Evolutionary conservation across 2,797 vertebrate genomes (phyloP).

Genomic region (Jordanella pulchra): DNA sequence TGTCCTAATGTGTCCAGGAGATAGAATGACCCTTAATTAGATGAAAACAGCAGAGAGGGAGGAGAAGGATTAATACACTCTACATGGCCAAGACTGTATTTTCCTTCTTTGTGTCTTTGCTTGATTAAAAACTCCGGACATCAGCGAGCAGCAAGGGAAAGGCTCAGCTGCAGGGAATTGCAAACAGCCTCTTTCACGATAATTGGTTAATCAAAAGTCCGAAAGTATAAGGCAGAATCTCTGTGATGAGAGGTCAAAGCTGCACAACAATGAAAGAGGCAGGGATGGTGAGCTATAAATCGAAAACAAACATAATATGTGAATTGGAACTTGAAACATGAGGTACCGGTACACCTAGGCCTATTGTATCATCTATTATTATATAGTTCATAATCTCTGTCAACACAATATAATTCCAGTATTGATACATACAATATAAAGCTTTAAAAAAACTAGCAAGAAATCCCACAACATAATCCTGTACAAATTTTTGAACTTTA

Average conservation of each 20-base stretch:
- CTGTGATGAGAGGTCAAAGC: constrained; percentile 4
- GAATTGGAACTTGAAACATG: neutral
- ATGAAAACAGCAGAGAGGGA: constrained; percentile 49
- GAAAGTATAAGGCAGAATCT: constrained; percentile 22
- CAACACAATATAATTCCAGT: no score
- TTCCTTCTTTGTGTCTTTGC: constrained; percentile 31
- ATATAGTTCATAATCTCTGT: no score
- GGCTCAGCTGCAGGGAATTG: constrained; percentile 39
- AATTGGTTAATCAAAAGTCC: constrained; percentile 44
- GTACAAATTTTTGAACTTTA: no score
- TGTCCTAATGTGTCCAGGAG: constrained; percentile 71
- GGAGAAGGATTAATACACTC: constrained; percentile 65
- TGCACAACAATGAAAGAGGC: neutral
- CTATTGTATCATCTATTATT: neutral
- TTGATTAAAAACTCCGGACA: constrained; percentile 77
- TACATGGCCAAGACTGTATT: constrained; percentile 29
- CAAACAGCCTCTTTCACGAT: constrained; percentile 33
- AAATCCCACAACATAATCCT: no score
- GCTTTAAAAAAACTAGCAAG: no score
- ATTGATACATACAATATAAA: no score
- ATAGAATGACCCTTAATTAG: constrained; percentile 82
- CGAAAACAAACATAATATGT: neutral
- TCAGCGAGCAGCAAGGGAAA: constrained; percentile 57
- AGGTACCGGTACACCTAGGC: neutral
- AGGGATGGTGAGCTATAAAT: neutral